Conservation (phyloP, 2,113 vertebrate species). For the Montifringilla adamsi region DNA sequence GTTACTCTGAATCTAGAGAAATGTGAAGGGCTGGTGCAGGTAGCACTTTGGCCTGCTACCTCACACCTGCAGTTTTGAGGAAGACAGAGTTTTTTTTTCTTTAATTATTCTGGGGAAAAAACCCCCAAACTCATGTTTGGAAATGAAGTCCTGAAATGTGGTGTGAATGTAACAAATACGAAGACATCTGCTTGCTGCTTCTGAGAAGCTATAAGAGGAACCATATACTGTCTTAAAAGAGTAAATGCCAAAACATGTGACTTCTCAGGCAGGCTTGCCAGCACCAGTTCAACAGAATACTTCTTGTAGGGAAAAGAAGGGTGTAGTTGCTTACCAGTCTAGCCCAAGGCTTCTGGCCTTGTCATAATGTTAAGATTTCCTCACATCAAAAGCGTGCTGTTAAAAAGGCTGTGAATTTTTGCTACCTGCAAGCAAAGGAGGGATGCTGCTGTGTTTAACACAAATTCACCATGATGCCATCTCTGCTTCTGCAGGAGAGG, state of each 20-base stretch:
- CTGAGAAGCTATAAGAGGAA: slow-evolving; percentile 28
- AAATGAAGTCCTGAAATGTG: not conserved
- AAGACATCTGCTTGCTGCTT: not conserved
- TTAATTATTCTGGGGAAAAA: not conserved
- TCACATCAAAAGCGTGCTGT: not conserved
- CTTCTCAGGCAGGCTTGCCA: not conserved
- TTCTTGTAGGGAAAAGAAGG: not conserved
- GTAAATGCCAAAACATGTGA: not conserved
- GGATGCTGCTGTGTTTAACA: not conserved
- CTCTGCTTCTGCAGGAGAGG: not conserved
- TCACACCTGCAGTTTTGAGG: not conserved
- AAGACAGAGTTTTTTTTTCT: not conserved
- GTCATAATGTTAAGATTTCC: not conserved
- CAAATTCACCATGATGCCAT: not conserved
- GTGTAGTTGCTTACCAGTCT: not conserved
- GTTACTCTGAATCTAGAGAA: not conserved
- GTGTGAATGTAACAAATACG: not conserved
- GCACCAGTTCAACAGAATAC: not conserved
- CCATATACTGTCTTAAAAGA: not conserved
- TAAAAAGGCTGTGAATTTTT: not conserved
- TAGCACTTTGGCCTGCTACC: not conserved
- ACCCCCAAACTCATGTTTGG: not conserved
- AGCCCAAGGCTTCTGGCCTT: not conserved
- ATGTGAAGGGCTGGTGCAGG: not conserved
- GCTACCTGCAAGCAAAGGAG: not conserved